These are phyloP conservation scores for Aricia agestis DNA, from an alignment of 1,140 invertebrate genomes.

Conservation along the genomic window DNA sequence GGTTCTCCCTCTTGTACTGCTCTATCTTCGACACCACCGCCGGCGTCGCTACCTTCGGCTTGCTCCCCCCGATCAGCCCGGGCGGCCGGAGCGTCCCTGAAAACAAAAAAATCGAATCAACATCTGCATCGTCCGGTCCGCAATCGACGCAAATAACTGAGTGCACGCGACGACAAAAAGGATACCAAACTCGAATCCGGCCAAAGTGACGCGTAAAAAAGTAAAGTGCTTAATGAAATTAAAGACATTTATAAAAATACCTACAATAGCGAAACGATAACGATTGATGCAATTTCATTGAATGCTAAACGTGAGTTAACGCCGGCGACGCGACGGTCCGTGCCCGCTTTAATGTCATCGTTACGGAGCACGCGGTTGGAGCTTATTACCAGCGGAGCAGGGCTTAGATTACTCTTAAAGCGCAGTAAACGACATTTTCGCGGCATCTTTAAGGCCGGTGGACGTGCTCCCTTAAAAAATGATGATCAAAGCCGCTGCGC, in stretches of 20 bases:
- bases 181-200: neutral
- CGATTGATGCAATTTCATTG: slow-evolving; percentile 70
- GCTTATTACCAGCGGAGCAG: slow-evolving; percentile 37
- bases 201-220: slow-evolving; percentile 49
- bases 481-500: slow-evolving; percentile 57
- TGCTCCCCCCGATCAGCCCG: slow-evolving; percentile 97
- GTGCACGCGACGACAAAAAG: slow-evolving; percentile 23
- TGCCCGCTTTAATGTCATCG: slow-evolving; percentile 36
- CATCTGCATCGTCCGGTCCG: slow-evolving; percentile 17
- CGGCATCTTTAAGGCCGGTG: slow-evolving; percentile 26
- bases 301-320: slow-evolving; percentile 69
- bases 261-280: slow-evolving; percentile 60
- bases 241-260: slow-evolving; percentile 63
- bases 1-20: slow-evolving; percentile 97
- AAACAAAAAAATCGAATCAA: slow-evolving; percentile 33
- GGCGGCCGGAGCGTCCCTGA: slow-evolving; percentile 94
- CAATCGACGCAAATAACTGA: slow-evolving; percentile 23
- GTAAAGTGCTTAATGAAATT: slow-evolving; percentile 52
- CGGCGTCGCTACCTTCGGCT: slow-evolving; percentile 98
- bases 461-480: slow-evolving; percentile 49
- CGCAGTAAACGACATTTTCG: slow-evolving; percentile 3
- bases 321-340: slow-evolving; percentile 44
- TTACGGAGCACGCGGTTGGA: slow-evolving; percentile 30
- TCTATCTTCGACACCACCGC: slow-evolving; percentile 97
- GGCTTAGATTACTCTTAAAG: slow-evolving; percentile 31